Percentiles rank a stretch among this genome's conserved stretches.
Evolutionary conservation across 1,140 invertebrate genomes (phyloP).

Genomic region (Phocides pigmalion): DNA sequence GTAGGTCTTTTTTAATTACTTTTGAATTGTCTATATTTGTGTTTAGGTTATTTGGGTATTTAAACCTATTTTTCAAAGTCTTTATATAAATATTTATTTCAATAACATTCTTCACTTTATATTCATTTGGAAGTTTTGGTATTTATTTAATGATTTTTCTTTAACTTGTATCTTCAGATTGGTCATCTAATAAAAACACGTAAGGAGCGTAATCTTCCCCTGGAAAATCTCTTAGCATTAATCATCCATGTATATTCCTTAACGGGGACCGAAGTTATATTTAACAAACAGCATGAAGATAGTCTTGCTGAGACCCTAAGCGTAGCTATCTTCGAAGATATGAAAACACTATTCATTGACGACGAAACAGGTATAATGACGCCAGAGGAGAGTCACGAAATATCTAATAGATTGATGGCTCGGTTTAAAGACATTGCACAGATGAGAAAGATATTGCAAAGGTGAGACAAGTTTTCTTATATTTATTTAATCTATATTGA

Average conservation of each 20-base stretch:
- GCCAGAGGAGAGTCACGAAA: slow-evolving; percentile 61
- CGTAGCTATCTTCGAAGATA: slow-evolving; percentile 86
- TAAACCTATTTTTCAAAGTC: too few relatives aligned
- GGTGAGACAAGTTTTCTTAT: slow-evolving; percentile 52
- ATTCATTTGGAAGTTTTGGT: too few relatives aligned
- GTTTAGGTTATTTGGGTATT: too few relatives aligned
- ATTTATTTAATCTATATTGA: too few relatives aligned
- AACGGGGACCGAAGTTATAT: slow-evolving; percentile 84
- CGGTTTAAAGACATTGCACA: slow-evolving; percentile 67
- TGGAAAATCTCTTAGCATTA: slow-evolving; percentile 86
- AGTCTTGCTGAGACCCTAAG: slow-evolving; percentile 81
- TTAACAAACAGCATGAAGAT: slow-evolving; percentile 84
- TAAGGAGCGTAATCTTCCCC: slow-evolving; percentile 80
- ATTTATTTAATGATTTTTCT: too few relatives aligned
- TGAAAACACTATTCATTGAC: slow-evolving; percentile 57
- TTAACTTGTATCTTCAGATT: slow-evolving; percentile 81
- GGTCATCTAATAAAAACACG: slow-evolving; percentile 85
- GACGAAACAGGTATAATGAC: slow-evolving; percentile 50
- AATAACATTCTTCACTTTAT: too few relatives aligned
- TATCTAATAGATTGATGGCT: slow-evolving; percentile 61
- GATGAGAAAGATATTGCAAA: slow-evolving; percentile 67
- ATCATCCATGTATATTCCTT: slow-evolving; percentile 87
- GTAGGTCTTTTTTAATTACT: too few relatives aligned
- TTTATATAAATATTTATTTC: too few relatives aligned
- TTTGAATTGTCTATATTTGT: too few relatives aligned